Evolutionary conservation across 1,140 invertebrate genomes (phyloP).

Genomic region (Diorhabda carinulata): DNA sequence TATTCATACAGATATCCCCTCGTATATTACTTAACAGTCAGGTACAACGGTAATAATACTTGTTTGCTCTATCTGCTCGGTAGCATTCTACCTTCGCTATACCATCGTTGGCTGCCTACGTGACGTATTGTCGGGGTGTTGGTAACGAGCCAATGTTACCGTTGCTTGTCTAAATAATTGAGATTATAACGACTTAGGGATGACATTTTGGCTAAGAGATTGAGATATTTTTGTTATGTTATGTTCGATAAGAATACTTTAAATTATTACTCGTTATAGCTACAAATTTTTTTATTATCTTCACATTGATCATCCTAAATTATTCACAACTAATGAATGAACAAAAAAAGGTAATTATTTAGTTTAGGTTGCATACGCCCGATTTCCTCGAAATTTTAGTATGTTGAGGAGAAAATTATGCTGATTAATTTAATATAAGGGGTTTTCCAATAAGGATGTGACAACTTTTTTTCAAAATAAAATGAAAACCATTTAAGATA

Average conservation of each 20-base stretch:
- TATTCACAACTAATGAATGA: no score
- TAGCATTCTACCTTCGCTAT: not conserved
- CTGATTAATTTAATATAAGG: no score
- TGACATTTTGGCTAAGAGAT: not conserved
- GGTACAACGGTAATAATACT: not conserved
- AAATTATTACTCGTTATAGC: not conserved
- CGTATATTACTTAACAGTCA: not conserved
- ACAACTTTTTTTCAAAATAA: no score
- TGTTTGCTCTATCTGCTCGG: not conserved
- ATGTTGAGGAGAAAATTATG: no score
- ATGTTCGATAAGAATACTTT: not conserved
- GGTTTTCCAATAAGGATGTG: no score
- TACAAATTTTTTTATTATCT: no score
- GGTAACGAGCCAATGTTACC: conserved; percentile 1
- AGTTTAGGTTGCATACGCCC: no score
- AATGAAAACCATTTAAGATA: no score
- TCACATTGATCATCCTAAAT: no score
- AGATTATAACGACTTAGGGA: conserved; percentile 2
- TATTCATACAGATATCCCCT: not conserved
- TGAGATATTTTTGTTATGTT: not conserved
- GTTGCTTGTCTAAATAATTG: conserved; percentile 2
- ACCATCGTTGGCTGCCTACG: not conserved
- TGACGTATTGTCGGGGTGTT: conserved; percentile 1
- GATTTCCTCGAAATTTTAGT: no score
- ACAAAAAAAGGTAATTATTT: no score